phyloP scores from a whole-genome alignment of 2,888 invertebrate species.

The Tethea ocularis region DNA sequence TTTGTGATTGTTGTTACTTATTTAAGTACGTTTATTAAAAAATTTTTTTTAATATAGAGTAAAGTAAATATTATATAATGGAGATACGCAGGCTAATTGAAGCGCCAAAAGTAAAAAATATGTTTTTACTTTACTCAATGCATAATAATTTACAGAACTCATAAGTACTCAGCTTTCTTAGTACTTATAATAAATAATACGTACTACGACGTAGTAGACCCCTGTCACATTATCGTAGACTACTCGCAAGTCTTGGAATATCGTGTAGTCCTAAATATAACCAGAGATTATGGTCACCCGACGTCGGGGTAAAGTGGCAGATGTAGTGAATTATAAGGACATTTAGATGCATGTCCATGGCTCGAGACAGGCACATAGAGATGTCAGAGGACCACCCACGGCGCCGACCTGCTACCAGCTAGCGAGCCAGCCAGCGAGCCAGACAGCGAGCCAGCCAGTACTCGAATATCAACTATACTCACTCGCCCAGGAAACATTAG shows the following conservation, averaged over 20 bases:
- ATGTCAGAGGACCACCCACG: slow-evolving; percentile 76
- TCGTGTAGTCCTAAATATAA: slow-evolving; percentile 19
- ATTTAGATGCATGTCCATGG: slow-evolving; percentile 71
- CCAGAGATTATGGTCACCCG: slow-evolving; percentile 32
- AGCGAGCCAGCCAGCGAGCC: slow-evolving; percentile 12
- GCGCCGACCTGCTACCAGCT: slow-evolving; percentile 42
- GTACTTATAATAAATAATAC: too few species aligned
- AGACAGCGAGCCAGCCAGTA: slow-evolving; percentile 13
- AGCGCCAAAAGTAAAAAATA: too few species aligned
- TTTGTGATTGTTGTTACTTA: too few species aligned
- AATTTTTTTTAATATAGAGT: too few species aligned
- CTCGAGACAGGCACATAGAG: slow-evolving; percentile 62
- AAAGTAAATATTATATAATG: too few species aligned
- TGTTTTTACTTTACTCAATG: too few species aligned
- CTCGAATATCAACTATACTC: slow-evolving; percentile 16
- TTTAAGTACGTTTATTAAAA: too few species aligned
- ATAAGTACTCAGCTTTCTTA: too few species aligned
- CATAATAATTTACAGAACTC: too few species aligned
- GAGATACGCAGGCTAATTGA: too few species aligned
- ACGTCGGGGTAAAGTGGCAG: slow-evolving; percentile 60
- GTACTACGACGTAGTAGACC: too few species aligned
- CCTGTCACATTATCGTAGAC: too few species aligned
- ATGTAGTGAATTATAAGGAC: slow-evolving; percentile 78
- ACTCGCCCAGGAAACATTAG: neutral
- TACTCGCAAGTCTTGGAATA: neutral